A percentile compares a stretch with the other conserved stretches of the same genome.
These are phyloP conservation scores for Cyprinus carpio DNA, from an alignment of 2,113 vertebrate species.

Conservation along the genomic window DNA sequence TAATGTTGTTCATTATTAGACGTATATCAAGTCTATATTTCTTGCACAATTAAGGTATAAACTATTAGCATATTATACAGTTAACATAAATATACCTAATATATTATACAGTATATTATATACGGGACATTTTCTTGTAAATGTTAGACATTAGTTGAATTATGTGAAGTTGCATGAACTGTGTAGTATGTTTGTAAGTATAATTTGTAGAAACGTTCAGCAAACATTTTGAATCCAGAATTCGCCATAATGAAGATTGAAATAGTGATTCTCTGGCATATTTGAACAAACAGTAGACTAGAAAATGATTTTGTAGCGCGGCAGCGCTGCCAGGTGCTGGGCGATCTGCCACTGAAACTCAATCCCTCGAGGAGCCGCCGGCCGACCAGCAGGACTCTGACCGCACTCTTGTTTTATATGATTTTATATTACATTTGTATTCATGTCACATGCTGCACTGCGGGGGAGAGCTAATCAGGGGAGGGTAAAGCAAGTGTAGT, in stretches of 20 bases:
- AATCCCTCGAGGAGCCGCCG: background rate
- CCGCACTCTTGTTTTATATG: background rate
- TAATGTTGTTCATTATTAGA: background rate
- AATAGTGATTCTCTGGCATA: background rate
- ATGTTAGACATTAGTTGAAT: too few relatives aligned
- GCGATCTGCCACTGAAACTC: conserved; percentile 1
- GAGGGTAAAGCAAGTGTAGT: background rate
- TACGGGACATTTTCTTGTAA: too few relatives aligned
- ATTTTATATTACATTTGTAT: background rate
- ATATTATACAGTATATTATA: too few relatives aligned
- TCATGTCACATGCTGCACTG: background rate
- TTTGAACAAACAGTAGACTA: background rate
- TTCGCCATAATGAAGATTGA: background rate
- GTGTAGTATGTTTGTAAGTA: too few relatives aligned
- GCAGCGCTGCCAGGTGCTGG: background rate
- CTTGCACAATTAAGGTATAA: background rate
- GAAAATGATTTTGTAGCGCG: background rate
- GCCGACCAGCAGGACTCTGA: background rate
- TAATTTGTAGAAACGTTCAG: too few relatives aligned
- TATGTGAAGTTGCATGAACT: too few relatives aligned
- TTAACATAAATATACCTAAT: too few relatives aligned
- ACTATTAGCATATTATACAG: too few relatives aligned
- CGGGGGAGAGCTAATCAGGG: conserved; percentile 15
- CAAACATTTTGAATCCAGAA: background rate
- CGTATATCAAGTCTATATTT: background rate